These are phyloP conservation scores for Fistularia commersonii DNA, from an alignment of 2,797 vertebrate genomes.

Conservation along the genomic window DNA sequence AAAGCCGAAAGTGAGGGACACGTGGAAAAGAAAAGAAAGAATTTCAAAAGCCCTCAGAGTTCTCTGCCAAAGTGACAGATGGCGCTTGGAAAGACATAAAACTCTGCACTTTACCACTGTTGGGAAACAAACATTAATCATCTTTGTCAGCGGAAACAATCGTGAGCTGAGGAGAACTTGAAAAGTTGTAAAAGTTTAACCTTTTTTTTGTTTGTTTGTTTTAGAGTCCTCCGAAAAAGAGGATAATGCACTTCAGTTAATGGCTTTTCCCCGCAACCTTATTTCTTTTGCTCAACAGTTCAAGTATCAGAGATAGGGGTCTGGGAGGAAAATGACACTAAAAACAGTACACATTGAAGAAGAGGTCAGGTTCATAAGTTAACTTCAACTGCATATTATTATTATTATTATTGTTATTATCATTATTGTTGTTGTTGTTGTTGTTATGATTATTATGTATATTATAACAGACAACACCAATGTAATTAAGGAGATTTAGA, in stretches of 20 bases:
- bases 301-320: too few species aligned
- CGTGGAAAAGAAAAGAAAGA: slow-evolving; percentile 24
- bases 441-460: too few species aligned
- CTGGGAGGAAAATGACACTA: too few species aligned
- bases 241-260: not conserved
- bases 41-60: slow-evolving; percentile 3
- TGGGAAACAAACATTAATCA: slow-evolving; percentile 34
- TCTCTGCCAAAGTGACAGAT: slow-evolving; percentile 48
- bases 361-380: too few species aligned
- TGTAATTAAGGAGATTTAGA: too few species aligned
- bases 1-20: slow-evolving; percentile 16
- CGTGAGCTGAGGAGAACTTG: slow-evolving; percentile 1
- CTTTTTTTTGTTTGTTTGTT: not conserved
- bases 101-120: slow-evolving; percentile 20
- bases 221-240: not conserved
- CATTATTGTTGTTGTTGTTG: too few species aligned
- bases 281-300: not conserved
- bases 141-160: slow-evolving; percentile 13
- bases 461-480: too few species aligned
- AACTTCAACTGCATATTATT: too few species aligned
- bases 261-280: not conserved
- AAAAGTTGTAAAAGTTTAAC: slow-evolving; percentile 8
- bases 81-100: slow-evolving; percentile 41
- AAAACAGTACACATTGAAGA: too few species aligned
- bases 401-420: too few species aligned